Evolutionary conservation across 2,113 vertebrate genomes (phyloP), one percentile per base, ranked within the genome.

Genomic region (Oncorhynchus masou): DNA sequence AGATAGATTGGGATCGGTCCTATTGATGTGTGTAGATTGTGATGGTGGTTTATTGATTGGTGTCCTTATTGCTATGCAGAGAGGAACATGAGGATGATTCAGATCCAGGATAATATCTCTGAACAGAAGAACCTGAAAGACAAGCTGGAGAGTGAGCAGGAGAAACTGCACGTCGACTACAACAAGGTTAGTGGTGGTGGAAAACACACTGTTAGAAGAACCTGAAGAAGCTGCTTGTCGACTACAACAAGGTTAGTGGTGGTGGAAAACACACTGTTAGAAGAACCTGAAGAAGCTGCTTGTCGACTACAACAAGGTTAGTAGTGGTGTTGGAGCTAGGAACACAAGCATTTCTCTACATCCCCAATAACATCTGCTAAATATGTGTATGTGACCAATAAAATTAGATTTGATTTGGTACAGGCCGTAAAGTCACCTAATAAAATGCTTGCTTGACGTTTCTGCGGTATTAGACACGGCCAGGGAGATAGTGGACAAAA

Each of bases 71-170:
- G 85, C 67, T 87, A 80, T 90, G 90, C 87, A 99, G 98, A 99
- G 93, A 93, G 98, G 85, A 99, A 99, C 93, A 97, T 99, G 97
- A 95, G 97, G 83, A 99, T 99, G 97, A 98, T 99, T 93, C 98
- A 99, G 90, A 97, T 99, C 89, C 98, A 99, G 90, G 98, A 99
- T 92, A 99, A 98, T 89, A 98, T 99, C 93, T 94, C 96, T 11
- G 97, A 99, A 84, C 98, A 99, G 90, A 99, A 99, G 93, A 98
- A 93, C 91, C 93, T 99, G 81, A 99, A 99, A 89, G 97, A 99
- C 93, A 97, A 98, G 85, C 93, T 99, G 87, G 97, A 99, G 89
- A 95, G 94, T 22, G 97, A 99, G 79, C 97, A 99, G 90, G 97
- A 98, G 91, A 98, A 98, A 75, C 96, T 99, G 82, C 98, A 99